Percentiles rank a stretch among this genome's conserved stretches.
phyloP scores from a whole-genome alignment of 1,140 invertebrate genomes.

The Medauroidea extradentata region DNA sequence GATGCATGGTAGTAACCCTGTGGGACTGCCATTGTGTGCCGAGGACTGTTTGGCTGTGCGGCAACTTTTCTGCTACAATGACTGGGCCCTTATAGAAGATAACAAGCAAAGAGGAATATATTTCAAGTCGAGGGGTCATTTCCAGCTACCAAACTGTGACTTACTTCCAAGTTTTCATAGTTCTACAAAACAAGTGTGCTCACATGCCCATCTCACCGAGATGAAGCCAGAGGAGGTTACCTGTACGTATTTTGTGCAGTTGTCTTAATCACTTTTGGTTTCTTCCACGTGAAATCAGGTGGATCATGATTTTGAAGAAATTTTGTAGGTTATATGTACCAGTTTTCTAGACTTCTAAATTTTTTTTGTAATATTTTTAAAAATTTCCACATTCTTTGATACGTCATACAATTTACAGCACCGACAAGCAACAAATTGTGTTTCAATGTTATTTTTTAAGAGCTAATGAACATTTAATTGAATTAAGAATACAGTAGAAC shows the following conservation, averaged over 20 bases:
- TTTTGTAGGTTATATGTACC: too few species aligned
- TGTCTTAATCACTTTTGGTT: too few species aligned
- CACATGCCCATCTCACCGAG: conserved; percentile 76
- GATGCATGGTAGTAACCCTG: conserved; percentile 49
- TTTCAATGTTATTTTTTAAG: too few species aligned
- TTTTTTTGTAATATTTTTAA: too few species aligned
- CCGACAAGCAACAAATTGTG: too few species aligned
- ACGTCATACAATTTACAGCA: too few species aligned
- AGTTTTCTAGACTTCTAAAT: too few species aligned
- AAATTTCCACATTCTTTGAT: too few species aligned
- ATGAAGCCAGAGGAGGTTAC: conserved; percentile 71
- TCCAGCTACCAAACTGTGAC: conserved; percentile 81
- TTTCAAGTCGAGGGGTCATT: conserved; percentile 79
- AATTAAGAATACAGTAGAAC: too few species aligned
- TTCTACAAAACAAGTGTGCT: conserved; percentile 57
- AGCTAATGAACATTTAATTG: too few species aligned
- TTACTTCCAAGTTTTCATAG: conserved; percentile 62
- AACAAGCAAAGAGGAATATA: conserved; percentile 74
- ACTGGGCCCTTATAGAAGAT: conserved; percentile 87
- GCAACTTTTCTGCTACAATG: conserved; percentile 86
- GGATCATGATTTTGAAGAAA: too few species aligned
- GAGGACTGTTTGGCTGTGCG: conserved; percentile 90
- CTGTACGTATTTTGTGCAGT: conserved; percentile 46
- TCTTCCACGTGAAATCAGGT: too few species aligned
- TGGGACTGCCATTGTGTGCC: conserved; percentile 71